Conservation (phyloP, 2,797 vertebrate species). For the Mormyrops attenuatus region DNA sequence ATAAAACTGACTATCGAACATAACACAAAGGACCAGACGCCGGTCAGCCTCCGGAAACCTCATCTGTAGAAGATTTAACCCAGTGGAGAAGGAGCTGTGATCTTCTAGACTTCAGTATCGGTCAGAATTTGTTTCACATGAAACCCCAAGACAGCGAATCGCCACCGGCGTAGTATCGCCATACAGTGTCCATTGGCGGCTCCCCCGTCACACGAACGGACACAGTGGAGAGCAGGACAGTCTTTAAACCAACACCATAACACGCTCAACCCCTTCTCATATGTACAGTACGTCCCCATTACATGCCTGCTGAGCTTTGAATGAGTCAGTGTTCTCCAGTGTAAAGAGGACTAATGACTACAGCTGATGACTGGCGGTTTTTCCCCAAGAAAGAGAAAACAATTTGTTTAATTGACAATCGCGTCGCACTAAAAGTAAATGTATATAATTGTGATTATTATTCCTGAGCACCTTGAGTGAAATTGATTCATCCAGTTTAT, state of each 20-base stretch:
- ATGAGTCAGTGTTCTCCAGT: constrained; percentile 24
- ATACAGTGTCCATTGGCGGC: neutral
- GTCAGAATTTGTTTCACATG: constrained; percentile 13
- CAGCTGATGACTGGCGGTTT: constrained; percentile 27
- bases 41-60: constrained; percentile 6
- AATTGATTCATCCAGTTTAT: constrained; percentile 24
- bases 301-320: constrained; percentile 28
- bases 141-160: neutral
- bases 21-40: constrained; percentile 6
- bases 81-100: constrained; percentile 9
- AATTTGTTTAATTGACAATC: constrained; percentile 24
- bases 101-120: constrained; percentile 10
- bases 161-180: neutral
- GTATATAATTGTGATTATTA: constrained; percentile 24
- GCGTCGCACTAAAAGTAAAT: constrained; percentile 26
- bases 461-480: constrained; percentile 10
- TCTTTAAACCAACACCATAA: constrained; percentile 15
- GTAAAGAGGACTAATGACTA: constrained; percentile 30
- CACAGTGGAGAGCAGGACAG: constrained; percentile 9
- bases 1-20: neutral
- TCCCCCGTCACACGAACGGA: neutral
- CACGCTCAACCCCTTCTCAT: constrained; percentile 20
- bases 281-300: constrained; percentile 32
- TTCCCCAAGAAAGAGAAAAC: constrained; percentile 17
- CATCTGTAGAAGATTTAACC: neutral